A percentile compares a stretch with the other conserved stretches of the same genome.
These are phyloP conservation scores for Ophioninae sp. DNA, from an alignment of 2,888 invertebrate species.

Conservation along the genomic window DNA sequence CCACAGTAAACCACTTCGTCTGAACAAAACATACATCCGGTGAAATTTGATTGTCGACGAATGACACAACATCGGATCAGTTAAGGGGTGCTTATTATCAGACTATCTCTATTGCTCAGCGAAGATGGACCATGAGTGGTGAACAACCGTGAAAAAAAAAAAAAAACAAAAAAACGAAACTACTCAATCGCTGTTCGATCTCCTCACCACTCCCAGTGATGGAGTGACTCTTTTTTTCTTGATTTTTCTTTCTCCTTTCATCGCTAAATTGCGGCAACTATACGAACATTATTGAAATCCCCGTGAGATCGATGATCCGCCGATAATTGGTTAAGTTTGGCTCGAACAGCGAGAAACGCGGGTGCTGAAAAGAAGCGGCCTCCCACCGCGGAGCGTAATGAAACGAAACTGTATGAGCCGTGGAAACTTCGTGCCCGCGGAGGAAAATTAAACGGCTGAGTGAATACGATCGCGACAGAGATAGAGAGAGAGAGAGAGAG, in stretches of 20 bases:
- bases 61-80: background rate
- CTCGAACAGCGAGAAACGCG: background rate
- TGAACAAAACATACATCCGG: background rate
- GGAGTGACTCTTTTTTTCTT: background rate
- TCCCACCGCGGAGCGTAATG: constrained; percentile 31
- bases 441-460: constrained; percentile 59
- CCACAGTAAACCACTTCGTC: background rate
- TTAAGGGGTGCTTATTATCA: background rate
- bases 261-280: background rate
- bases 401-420: constrained; percentile 51
- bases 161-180: background rate
- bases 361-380: constrained; percentile 9
- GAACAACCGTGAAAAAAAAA: constrained; percentile 1
- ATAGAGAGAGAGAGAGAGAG: background rate
- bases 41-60: background rate
- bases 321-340: constrained; percentile 35
- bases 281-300: constrained; percentile 32
- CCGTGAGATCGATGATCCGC: constrained; percentile 33
- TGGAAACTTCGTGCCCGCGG: constrained; percentile 53
- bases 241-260: background rate
- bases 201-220: background rate
- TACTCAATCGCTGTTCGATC: background rate
- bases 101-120: background rate
- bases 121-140: background rate
- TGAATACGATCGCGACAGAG: constrained; percentile 46